Evolutionary conservation across 30 jellyfish, hydroid and myxozoan species (phyloP).

Genomic region (Aurelia aurita): DNA sequence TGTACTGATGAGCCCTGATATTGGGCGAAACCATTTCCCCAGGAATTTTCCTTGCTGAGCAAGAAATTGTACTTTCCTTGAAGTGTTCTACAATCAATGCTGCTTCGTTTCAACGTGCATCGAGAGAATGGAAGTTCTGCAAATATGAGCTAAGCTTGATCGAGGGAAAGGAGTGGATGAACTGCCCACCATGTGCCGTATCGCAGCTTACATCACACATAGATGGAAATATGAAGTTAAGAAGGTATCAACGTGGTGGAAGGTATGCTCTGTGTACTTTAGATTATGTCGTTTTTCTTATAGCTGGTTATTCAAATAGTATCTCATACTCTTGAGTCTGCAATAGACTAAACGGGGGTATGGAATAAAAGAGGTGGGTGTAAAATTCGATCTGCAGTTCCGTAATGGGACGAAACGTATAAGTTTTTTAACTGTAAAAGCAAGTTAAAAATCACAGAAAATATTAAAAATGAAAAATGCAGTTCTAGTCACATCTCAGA

Average conservation of each 20-base stretch:
- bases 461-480: no score
- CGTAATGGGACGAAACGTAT: no score
- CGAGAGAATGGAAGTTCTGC: constrained; percentile 21
- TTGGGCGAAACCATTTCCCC: not conserved
- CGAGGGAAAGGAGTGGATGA: constrained; percentile 6
- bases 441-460: no score
- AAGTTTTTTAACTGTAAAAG: no score
- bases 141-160: not conserved
- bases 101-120: constrained; percentile 6
- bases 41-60: no score
- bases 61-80: not conserved
- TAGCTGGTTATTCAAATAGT: no score
- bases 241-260: constrained; percentile 9
- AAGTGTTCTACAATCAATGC: not conserved
- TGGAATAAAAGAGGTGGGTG: no score
- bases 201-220: constrained; percentile 1
- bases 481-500: no score
- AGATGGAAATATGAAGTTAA: not conserved
- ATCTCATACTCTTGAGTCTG: no score
- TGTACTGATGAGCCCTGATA: not conserved
- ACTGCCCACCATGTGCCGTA: constrained; percentile 1
- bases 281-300: no score
- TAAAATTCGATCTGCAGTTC: no score
- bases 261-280: not conserved
- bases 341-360: no score